A percentile compares a stretch with the other conserved stretches of the same genome.
These are phyloP conservation scores for Synanthedon myopaeformis DNA, from an alignment of 2,888 invertebrate genomes.

Conservation along the genomic window DNA sequence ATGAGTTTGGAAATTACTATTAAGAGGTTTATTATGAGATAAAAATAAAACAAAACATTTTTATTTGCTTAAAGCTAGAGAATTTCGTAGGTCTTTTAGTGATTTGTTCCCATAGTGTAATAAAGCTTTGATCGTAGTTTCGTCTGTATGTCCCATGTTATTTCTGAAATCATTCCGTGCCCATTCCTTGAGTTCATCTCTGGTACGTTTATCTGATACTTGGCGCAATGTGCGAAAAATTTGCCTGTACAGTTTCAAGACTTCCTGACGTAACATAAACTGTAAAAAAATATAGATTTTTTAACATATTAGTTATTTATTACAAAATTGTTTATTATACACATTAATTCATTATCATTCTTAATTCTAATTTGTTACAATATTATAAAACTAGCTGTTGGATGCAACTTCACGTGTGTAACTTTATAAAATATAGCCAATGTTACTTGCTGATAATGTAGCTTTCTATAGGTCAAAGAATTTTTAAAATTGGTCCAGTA, in stretches of 20 bases:
- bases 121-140: constrained; percentile 78
- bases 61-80: constrained; percentile 71
- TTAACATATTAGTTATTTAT: background rate
- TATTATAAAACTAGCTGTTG: no score
- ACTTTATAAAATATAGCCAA: no score
- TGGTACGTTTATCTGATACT: constrained; percentile 74
- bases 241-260: constrained; percentile 79
- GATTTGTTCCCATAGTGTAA: constrained; percentile 78
- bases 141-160: constrained; percentile 78
- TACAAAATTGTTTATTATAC: background rate
- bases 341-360: background rate
- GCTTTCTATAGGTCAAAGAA: no score
- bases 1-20: no score
- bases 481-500: no score
- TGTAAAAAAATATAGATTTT: constrained; percentile 42
- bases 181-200: constrained; percentile 78
- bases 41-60: background rate
- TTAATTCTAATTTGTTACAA: background rate
- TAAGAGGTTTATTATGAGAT: no score
- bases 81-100: constrained; percentile 75
- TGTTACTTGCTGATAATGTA: no score
- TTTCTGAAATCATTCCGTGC: constrained; percentile 78
- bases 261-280: constrained; percentile 86
- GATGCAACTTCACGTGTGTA: no score
- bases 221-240: constrained; percentile 76